Percentiles rank a stretch among this genome's conserved stretches.
Evolutionary conservation across 1,140 invertebrate genomes (phyloP).

Genomic region (Hylaeus anthracinus): DNA sequence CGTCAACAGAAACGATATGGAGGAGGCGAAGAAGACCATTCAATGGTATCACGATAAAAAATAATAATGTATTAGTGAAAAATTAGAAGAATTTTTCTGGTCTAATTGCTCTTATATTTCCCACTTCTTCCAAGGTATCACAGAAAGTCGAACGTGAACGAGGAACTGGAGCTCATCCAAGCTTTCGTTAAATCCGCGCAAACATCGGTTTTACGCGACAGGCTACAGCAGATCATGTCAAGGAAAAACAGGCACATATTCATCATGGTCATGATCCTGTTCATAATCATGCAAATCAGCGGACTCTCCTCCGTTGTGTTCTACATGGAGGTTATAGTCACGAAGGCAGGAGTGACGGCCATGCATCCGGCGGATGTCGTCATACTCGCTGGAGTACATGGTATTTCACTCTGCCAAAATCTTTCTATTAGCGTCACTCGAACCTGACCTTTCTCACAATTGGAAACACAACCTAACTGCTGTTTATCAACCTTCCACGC

Average conservation of each 20-base stretch:
- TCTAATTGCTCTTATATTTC: too few relatives aligned
- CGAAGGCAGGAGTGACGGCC: conserved; percentile 79
- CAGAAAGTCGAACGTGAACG: conserved; percentile 50
- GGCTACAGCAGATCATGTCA: conserved; percentile 49
- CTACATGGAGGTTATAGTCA: conserved; percentile 88
- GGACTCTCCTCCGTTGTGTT: conserved; percentile 89
- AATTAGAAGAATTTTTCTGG: too few relatives aligned
- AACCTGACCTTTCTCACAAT: too few relatives aligned
- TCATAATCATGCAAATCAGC: conserved; percentile 88
- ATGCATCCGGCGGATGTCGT: conserved; percentile 81
- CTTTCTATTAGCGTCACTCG: too few relatives aligned
- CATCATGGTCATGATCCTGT: conserved; percentile 84
- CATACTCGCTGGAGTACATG: conserved; percentile 85
- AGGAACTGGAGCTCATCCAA: conserved; percentile 63
- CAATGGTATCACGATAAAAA: conserved; percentile 56
- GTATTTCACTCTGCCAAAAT: conserved; percentile 66
- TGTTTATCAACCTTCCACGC: too few relatives aligned
- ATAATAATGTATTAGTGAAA: too few relatives aligned
- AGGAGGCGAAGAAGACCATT: conserved; percentile 78
- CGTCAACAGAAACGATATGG: conserved; percentile 82
- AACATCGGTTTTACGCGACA: conserved; percentile 11
- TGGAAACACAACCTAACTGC: conserved; percentile 63
- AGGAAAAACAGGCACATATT: conserved; percentile 83
- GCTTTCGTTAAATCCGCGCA: conserved; percentile 56
- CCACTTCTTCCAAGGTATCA: conserved; percentile 1